Conservation (phyloP, 1,140 invertebrate genomes). For the Leptinotarsa defecta region DNA sequence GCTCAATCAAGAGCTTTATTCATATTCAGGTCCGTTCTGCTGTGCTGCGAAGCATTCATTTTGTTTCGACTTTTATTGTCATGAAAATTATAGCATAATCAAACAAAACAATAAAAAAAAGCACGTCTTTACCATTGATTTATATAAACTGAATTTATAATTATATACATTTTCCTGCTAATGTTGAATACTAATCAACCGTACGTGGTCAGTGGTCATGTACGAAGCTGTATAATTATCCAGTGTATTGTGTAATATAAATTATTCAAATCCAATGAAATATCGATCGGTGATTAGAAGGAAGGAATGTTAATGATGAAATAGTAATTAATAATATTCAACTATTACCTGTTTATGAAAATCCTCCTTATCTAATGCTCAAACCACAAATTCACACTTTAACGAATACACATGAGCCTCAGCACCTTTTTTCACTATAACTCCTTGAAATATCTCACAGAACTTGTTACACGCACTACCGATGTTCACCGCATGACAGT, state of each 20-base stretch:
- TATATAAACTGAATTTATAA: conserved; percentile 4
- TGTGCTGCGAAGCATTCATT: neutral
- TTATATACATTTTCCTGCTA: neutral
- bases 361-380: too few relatives aligned
- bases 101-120: neutral
- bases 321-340: too few relatives aligned
- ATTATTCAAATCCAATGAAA: neutral
- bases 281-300: neutral
- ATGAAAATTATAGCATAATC: neutral
- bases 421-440: too few relatives aligned
- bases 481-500: too few relatives aligned
- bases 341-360: too few relatives aligned
- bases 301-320: too few relatives aligned
- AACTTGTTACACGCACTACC: too few relatives aligned
- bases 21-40: neutral
- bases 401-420: too few relatives aligned
- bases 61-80: conserved; percentile 3
- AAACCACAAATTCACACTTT: too few relatives aligned
- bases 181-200: too few relatives aligned
- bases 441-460: too few relatives aligned
- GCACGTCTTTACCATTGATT: neutral
- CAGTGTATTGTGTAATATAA: neutral
- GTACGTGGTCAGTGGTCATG: neutral
- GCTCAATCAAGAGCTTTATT: neutral
- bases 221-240: neutral